Evolutionary conservation across 2,888 invertebrate genomes (phyloP).

Genomic region (Campaea margaritaria): DNA sequence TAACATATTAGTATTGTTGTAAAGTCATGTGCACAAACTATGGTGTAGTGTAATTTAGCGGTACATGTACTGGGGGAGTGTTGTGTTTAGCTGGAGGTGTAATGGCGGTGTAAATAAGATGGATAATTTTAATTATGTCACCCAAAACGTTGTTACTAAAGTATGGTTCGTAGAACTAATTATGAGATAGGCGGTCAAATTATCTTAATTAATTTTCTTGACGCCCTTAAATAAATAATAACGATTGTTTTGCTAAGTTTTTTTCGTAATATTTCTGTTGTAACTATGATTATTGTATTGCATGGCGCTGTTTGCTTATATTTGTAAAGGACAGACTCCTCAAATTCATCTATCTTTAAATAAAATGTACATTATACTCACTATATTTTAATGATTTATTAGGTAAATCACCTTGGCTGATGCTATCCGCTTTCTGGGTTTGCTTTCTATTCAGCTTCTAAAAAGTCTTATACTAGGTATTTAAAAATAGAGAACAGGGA

Average conservation of each 20-base stretch:
- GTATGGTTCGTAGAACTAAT: too few species aligned
- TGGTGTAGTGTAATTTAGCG: conserved; percentile 15
- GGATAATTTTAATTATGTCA: background rate
- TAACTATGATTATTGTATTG: background rate
- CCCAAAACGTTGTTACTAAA: background rate
- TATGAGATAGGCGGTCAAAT: background rate
- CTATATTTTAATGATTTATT: too few species aligned
- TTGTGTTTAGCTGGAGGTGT: conserved; percentile 3
- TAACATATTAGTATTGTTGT: conserved; percentile 48
- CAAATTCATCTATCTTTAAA: background rate
- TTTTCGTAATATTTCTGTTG: background rate
- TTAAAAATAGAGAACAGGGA: too few species aligned
- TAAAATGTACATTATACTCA: background rate
- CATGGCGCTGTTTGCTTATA: conserved; percentile 23
- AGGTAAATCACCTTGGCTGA: background rate
- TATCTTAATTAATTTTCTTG: background rate
- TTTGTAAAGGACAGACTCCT: conserved; percentile 2
- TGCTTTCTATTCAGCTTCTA: background rate
- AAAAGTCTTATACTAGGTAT: too few species aligned
- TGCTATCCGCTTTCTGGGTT: conserved; percentile 6
- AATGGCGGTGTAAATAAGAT: conserved; percentile 4
- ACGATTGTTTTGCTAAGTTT: background rate
- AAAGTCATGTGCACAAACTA: conserved; percentile 36
- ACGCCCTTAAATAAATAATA: background rate
- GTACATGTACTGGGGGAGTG: background rate